These are phyloP conservation scores for Stenolophus ochropezus DNA, from an alignment of 2,888 invertebrate genomes.

Conservation along the genomic window DNA sequence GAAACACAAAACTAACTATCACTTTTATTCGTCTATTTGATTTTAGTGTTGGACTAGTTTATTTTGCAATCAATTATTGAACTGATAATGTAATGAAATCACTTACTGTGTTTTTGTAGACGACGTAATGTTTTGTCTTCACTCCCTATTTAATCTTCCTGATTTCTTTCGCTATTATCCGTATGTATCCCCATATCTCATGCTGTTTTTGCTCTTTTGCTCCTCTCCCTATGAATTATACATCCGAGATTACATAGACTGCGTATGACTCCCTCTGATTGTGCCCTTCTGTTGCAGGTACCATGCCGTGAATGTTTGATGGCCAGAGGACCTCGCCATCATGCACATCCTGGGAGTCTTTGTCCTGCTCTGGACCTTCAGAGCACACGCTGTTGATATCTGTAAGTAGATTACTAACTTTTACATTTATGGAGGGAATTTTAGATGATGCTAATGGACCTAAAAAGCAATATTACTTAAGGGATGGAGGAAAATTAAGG, in stretches of 20 bases:
- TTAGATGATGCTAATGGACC: background rate
- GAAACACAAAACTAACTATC: too few species aligned
- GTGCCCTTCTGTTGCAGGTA: constrained; percentile 49
- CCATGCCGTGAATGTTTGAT: constrained; percentile 58
- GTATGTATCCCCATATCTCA: background rate
- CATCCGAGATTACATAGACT: background rate
- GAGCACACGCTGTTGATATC: constrained; percentile 47
- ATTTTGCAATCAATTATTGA: too few species aligned
- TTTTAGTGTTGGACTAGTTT: too few species aligned
- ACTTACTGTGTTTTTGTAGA: too few species aligned
- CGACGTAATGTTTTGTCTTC: background rate
- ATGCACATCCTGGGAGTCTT: constrained; percentile 32
- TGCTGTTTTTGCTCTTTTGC: background rate
- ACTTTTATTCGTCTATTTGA: too few species aligned
- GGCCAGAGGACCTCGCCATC: constrained; percentile 36
- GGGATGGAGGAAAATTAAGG: background rate
- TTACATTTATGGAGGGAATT: background rate
- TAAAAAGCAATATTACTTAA: background rate
- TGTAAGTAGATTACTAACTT: constrained; percentile 54
- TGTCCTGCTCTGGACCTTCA: background rate
- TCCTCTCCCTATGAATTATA: background rate
- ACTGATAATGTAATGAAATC: too few species aligned
- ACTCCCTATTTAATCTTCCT: background rate
- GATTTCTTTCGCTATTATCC: background rate
- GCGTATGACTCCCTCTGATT: background rate